Conservation (phyloP, 2,888 invertebrate genomes). For the Himalopsyche tibetana region DNA sequence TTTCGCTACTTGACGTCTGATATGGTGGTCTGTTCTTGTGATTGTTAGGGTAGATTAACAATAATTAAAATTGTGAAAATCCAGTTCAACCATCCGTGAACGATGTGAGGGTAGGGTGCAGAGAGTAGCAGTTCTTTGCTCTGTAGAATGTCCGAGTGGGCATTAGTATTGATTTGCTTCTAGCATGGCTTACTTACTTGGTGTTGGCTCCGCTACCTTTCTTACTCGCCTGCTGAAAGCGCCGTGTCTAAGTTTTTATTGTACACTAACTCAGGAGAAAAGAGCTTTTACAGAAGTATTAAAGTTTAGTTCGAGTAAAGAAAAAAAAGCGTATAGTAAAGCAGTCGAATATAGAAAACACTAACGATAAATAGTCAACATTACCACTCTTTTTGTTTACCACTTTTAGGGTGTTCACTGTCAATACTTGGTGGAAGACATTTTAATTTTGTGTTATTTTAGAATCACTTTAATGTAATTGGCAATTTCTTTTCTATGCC, state of each 20-base stretch:
- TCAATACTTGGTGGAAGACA: no score
- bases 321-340: no score
- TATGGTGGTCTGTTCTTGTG: not conserved
- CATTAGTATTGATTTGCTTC: slow-evolving; percentile 4
- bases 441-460: no score
- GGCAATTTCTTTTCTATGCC: no score
- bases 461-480: no score
- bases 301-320: no score
- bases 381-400: no score
- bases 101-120: not conserved
- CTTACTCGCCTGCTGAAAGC: slow-evolving; percentile 10
- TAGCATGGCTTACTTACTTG: not conserved
- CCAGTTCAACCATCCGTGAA: not conserved
- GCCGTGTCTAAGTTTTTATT: not conserved
- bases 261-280: not conserved
- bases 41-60: slow-evolving; percentile 8
- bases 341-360: no score
- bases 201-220: slow-evolving; percentile 25
- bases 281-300: not conserved
- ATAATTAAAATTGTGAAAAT: not conserved
- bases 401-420: no score
- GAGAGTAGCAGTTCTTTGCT: not conserved
- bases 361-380: no score
- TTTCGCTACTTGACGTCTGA: no score
- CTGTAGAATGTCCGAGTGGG: slow-evolving; percentile 20